A percentile compares a stretch with the other conserved stretches of the same genome.
Conservation (phyloP, 2,888 invertebrate species). For the Orthosia incerta region DNA sequence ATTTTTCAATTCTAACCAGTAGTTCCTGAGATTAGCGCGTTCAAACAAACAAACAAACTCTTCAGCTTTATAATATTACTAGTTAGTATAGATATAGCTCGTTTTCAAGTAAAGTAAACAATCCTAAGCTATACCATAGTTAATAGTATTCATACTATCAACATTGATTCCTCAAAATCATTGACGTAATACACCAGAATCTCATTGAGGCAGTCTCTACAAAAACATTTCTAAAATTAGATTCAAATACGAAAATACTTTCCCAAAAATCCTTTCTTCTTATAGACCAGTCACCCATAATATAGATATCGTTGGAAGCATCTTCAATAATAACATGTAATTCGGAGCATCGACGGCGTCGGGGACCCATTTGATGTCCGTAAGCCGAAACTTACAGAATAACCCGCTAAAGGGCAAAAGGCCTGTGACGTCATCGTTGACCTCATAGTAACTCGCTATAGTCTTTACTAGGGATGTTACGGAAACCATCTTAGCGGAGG, state of each 20-base stretch:
- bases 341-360: slow-evolving; percentile 26
- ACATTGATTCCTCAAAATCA: background rate
- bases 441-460: slow-evolving; percentile 21
- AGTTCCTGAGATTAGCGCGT: too few species aligned
- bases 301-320: slow-evolving; percentile 26
- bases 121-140: background rate
- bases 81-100: too few species aligned
- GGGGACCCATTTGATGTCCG: slow-evolving; percentile 33
- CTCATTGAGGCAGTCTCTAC: background rate
- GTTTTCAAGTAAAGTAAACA: slow-evolving; percentile 1
- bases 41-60: too few species aligned
- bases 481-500: background rate
- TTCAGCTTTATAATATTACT: too few species aligned
- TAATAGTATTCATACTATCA: background rate
- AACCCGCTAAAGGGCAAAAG: slow-evolving; percentile 40
- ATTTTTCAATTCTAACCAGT: too few species aligned
- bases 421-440: slow-evolving; percentile 49
- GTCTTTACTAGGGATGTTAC: background rate
- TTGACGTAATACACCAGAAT: background rate
- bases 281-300: slow-evolving; percentile 26
- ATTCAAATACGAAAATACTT: slow-evolving; percentile 7
- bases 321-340: slow-evolving; percentile 44
- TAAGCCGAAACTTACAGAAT: slow-evolving; percentile 46
- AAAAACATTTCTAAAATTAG: slow-evolving; percentile 12
- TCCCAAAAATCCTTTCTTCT: slow-evolving; percentile 6